Percentiles rank a stretch among this genome's conserved stretches.
These are phyloP conservation scores for Mustela lutreola DNA, from an alignment of 2,113 vertebrate species.

Conservation along the genomic window DNA sequence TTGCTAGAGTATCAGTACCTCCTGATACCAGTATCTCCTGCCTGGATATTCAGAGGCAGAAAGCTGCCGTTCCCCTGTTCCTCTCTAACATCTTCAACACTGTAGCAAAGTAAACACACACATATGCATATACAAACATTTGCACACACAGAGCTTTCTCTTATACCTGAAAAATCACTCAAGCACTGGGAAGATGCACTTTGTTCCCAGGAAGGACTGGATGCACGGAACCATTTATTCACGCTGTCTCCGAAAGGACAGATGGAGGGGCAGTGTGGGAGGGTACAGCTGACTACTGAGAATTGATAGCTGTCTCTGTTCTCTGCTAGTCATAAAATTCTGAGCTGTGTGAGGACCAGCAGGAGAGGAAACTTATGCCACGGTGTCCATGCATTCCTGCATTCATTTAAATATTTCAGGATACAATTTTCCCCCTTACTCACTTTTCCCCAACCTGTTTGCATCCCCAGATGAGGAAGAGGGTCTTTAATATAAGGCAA, in stretches of 20 bases:
- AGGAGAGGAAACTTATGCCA: background rate
- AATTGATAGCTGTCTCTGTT: background rate
- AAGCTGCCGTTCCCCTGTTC: background rate
- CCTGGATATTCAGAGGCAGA: background rate
- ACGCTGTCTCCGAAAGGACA: background rate
- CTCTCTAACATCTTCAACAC: background rate
- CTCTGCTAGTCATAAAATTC: background rate
- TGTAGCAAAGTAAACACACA: background rate
- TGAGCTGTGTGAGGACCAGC: background rate
- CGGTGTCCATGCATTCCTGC: background rate
- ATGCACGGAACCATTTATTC: background rate
- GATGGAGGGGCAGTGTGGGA: background rate
- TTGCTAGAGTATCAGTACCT: background rate
- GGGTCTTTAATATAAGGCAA: background rate
- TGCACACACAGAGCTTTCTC: background rate
- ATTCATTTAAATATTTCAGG: background rate
- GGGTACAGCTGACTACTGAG: background rate
- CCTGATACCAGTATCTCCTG: background rate
- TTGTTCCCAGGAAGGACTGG: background rate
- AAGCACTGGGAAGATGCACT: background rate
- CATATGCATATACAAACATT: background rate
- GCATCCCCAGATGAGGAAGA: background rate
- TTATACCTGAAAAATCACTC: background rate
- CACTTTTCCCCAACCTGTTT: background rate
- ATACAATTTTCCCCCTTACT: background rate